These are phyloP conservation scores for Siniperca obscura DNA, from an alignment of 2,797 vertebrate species.

Conservation along the genomic window DNA sequence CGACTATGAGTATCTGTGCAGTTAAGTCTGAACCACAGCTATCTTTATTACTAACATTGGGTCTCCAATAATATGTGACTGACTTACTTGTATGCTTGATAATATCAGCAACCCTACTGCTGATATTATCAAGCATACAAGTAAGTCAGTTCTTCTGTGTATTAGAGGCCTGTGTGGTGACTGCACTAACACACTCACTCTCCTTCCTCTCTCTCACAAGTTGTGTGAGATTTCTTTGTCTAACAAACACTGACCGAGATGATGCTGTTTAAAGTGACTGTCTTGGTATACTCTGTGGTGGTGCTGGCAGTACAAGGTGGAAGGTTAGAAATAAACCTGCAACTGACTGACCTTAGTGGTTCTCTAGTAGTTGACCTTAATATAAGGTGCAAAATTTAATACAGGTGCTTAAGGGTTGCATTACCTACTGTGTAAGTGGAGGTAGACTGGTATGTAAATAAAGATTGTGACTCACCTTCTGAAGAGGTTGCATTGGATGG, in stretches of 20 bases:
- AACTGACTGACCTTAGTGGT: neutral
- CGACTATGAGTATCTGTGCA: neutral
- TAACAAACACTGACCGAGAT: neutral
- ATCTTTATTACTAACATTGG: neutral
- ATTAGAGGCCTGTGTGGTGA: neutral
- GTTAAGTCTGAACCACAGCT: neutral
- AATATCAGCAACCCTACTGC: neutral
- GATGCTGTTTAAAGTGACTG: neutral
- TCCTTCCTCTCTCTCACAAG: conserved; percentile 31
- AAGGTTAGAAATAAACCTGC: neutral
- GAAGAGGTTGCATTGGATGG: conserved; percentile 45
- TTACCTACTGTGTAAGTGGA: neutral
- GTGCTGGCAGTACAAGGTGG: too few species aligned
- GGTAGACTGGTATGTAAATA: neutral
- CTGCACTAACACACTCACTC: neutral
- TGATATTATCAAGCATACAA: too few species aligned
- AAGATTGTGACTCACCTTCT: conserved; percentile 75
- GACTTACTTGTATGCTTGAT: conserved; percentile 46
- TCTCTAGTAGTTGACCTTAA: neutral
- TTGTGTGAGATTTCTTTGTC: neutral
- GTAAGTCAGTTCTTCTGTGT: neutral
- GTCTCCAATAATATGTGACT: neutral
- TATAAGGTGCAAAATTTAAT: neutral
- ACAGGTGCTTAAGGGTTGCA: neutral
- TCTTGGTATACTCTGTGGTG: neutral